Conservation (phyloP, 2,113 vertebrate species). For the Tachysurus vachellii region DNA sequence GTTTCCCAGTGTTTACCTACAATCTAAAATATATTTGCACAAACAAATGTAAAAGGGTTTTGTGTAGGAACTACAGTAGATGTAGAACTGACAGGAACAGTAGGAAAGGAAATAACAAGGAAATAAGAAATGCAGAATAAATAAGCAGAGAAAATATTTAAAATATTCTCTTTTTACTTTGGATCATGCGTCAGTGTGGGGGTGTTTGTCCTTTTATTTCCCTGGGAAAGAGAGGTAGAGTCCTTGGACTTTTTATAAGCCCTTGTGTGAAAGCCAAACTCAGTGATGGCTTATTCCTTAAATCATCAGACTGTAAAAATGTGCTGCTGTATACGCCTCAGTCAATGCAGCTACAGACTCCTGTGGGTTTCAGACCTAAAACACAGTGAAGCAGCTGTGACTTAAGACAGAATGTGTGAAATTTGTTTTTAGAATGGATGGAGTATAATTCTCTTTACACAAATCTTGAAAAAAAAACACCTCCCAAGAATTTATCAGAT, state of each 20-base stretch:
- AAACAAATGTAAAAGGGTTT: neutral
- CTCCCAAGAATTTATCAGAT: neutral
- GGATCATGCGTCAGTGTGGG: neutral
- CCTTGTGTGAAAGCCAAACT: neutral
- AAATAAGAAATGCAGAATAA: neutral
- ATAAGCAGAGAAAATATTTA: neutral
- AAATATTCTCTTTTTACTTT: neutral
- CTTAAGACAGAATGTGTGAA: conserved; percentile 1
- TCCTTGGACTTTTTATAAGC: neutral
- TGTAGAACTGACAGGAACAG: neutral
- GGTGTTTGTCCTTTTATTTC: conserved; percentile 3
- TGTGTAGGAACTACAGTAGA: neutral
- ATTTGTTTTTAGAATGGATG: neutral
- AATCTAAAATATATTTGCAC: neutral
- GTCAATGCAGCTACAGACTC: neutral
- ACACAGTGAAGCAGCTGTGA: neutral
- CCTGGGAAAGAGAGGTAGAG: neutral
- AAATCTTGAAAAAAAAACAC: neutral
- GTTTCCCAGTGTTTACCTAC: neutral
- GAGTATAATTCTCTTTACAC: neutral
- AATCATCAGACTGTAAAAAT: conserved; percentile 28
- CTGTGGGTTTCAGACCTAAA: neutral
- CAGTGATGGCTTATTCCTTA: conserved; percentile 8
- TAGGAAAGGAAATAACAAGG: neutral
- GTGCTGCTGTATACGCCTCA: neutral